Evolutionary conservation across 2,888 invertebrate genomes (phyloP), one percentile per base, ranked within the genome.

Genomic region (Tiliacea citrago): DNA sequence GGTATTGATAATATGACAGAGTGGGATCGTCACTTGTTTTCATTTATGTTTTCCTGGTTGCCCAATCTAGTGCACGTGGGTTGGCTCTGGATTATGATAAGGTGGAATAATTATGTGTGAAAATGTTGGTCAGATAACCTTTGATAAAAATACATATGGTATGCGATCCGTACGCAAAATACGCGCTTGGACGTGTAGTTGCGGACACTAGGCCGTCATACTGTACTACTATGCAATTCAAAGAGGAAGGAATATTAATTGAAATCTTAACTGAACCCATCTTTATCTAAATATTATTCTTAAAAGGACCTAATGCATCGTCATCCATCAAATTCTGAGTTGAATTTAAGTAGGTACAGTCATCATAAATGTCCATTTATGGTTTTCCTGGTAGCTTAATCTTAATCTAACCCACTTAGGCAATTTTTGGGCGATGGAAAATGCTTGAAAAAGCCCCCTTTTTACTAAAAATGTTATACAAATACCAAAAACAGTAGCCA

Each of bases 1-100:
- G 42, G 39, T 57, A 61, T 49, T 51, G 45, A 29, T 68, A 7
- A 39, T 42, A 73, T 60, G 57, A 53, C 18, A 3, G 24, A 29
- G 16, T 47, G 21, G 49, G 45, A 51, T n/a, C 24, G 42, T 62
- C 49, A 79, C 57, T 60, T 55, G 63, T 73, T 79, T 60, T 8
- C 55, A 35, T 65, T 80, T 49, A 73, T 80, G 35, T 55, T 65
- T 63, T 39, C 73, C 73, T 72, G 55, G 47, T 72, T 63, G 5
- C 9, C 16, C 60, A 53, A 55, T 65, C 39, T 60, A 42, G 12
- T n/a, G 16, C 73, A 49, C 29, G 51, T 47, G 7, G 6, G 29
- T 53, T n/a, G 13, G 24, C 6, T 35, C 8, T 21, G 21, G 0
- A 9, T n/a, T 10, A 13, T 35, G 49, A 75, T 75, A 75, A 58